A percentile compares a stretch with the other conserved stretches of the same genome.
phyloP scores from a whole-genome alignment of 2,113 vertebrate genomes.

The Thamnaconus septentrionalis region DNA sequence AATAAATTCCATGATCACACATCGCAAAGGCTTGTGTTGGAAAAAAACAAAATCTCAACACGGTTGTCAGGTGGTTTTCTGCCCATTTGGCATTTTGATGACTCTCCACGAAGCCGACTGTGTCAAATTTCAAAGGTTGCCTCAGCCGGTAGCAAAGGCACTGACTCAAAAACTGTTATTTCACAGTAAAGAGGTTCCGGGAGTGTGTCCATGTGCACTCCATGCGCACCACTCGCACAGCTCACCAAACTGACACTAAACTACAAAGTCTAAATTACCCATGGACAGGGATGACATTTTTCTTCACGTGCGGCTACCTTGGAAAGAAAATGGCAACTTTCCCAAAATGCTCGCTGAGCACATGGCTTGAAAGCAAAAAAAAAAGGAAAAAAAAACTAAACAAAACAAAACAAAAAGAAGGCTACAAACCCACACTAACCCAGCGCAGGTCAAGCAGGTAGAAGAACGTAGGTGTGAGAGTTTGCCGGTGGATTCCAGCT shows the following conservation, averaged over 20 bases:
- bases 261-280: constrained; percentile 13
- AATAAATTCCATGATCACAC: too few relatives aligned
- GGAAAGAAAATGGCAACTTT: constrained; percentile 13
- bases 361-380: too few relatives aligned
- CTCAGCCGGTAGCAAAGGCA: background rate
- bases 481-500: constrained; percentile 3
- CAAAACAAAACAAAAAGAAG: background rate
- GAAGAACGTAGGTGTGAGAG: background rate
- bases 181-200: background rate
- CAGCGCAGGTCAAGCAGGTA: constrained; percentile 7
- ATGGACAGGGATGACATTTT: constrained; percentile 7
- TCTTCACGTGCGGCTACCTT: background rate
- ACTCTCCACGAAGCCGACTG: constrained; percentile 13
- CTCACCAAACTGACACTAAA: constrained; percentile 5
- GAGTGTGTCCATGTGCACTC: background rate
- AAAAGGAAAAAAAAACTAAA: too few relatives aligned
- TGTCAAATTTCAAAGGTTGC: constrained; percentile 2
- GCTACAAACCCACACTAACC: constrained; percentile 1
- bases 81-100: constrained; percentile 8
- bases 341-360: background rate
- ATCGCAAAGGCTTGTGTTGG: too few relatives aligned
- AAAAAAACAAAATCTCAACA: too few relatives aligned
- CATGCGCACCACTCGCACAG: background rate
- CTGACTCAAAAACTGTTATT: constrained; percentile 1
- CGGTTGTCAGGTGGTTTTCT: background rate